These are phyloP conservation scores for Acromyrmex echinatior DNA, from an alignment of 1,140 invertebrate genomes.

Conservation along the genomic window DNA sequence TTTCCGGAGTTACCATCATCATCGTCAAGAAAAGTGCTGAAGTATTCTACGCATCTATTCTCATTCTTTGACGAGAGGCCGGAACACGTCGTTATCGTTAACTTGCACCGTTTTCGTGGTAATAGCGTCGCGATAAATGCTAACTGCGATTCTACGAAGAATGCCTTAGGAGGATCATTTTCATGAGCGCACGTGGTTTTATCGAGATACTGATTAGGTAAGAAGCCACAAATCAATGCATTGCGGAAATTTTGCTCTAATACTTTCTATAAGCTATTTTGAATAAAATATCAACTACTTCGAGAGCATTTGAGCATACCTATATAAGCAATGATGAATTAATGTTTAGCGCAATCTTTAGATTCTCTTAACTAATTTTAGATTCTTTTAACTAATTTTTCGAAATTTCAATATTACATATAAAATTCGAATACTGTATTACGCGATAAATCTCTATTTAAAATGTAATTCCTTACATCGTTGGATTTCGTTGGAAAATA, in stretches of 20 bases:
- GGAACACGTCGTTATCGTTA: constrained; percentile 72
- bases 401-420: neutral
- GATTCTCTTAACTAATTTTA: neutral
- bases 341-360: neutral
- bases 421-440: neutral
- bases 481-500: neutral
- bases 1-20: neutral
- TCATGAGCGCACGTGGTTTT: constrained; percentile 28
- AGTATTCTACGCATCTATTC: constrained; percentile 22
- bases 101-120: constrained; percentile 58
- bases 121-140: constrained; percentile 68
- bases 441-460: neutral
- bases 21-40: constrained; percentile 2
- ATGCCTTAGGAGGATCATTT: constrained; percentile 61
- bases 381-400: too few relatives aligned
- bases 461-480: neutral
- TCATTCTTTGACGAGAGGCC: constrained; percentile 51
- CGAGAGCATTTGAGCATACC: neutral
- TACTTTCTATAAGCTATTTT: neutral
- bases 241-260: constrained; percentile 30
- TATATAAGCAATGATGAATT: neutral
- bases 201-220: constrained; percentile 31
- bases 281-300: neutral
- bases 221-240: constrained; percentile 43
- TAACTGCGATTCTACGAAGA: constrained; percentile 62